Evolutionary conservation across 2,797 vertebrate genomes (phyloP).

Genomic region (Sebastes diploproa): DNA sequence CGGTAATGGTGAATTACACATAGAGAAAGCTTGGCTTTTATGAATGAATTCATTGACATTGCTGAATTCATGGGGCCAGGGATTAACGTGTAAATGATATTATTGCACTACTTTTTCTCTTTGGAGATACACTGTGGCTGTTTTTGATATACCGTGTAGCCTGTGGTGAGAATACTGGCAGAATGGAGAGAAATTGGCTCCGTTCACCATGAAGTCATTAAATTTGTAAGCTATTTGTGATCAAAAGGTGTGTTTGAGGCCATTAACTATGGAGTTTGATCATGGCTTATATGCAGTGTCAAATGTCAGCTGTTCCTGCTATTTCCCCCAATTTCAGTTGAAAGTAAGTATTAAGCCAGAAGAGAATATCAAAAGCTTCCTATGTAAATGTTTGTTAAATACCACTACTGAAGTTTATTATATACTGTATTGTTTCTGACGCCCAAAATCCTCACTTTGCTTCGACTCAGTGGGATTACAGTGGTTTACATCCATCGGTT

Average conservation of each 20-base stretch:
- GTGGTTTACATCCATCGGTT: not conserved
- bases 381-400: slow-evolving; percentile 39
- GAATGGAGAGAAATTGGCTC: slow-evolving; percentile 64
- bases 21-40: slow-evolving; percentile 11
- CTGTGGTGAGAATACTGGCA: slow-evolving; percentile 55
- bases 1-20: slow-evolving; percentile 11
- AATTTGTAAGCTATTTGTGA: slow-evolving; percentile 71
- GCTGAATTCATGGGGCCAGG: slow-evolving; percentile 24
- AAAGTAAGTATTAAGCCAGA: slow-evolving; percentile 40
- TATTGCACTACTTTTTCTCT: slow-evolving; percentile 38
- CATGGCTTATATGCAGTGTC: slow-evolving; percentile 54
- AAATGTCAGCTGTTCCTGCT: slow-evolving; percentile 63
- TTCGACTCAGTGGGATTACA: not conserved
- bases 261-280: slow-evolving; percentile 68
- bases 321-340: slow-evolving; percentile 31
- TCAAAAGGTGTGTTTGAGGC: slow-evolving; percentile 74
- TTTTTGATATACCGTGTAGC: slow-evolving; percentile 50
- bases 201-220: slow-evolving; percentile 72
- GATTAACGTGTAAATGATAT: slow-evolving; percentile 48
- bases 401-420: slow-evolving; percentile 18
- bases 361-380: slow-evolving; percentile 28
- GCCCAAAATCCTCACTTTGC: slow-evolving; percentile 13
- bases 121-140: slow-evolving; percentile 34
- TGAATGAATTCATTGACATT: slow-evolving; percentile 23
- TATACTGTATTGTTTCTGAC: slow-evolving; percentile 28